Base-by-base conservation (phyloP, 2,113 vertebrate species). In the Paramisgurnus dabryanus region DNA sequence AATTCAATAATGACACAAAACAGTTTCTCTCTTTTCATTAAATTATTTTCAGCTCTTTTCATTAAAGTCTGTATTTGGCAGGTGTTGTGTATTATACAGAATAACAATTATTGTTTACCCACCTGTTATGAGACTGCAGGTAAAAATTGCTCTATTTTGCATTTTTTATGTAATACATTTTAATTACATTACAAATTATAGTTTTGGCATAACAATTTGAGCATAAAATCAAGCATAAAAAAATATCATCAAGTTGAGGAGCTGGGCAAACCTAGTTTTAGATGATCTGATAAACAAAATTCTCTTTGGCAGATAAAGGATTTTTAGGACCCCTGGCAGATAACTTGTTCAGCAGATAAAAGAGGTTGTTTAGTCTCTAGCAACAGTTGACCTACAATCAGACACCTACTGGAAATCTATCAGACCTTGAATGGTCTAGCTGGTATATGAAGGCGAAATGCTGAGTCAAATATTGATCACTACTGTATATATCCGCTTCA, bases 1-100 rank as follows among this genome's bases (percentile, higher is more conserved):
- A 49, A 70, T 67, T 40, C 70, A 74, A 43, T 60, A 17, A 70
- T 12, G 11, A 47, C 63, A 60, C 58, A 73, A 55, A 80, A 43
- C 7, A 53, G 47, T 65, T 72, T 57, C 27, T 27, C 9, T 65
- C 68, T 73, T 64, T 47, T 64, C 53, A 27, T 65, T 72, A 64
- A 58, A 49, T 67, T 22, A 34, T 13, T 79, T 63, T 50, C 27
- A 34, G 27, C 27, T 34, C 27, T 34, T 34, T 34, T 34, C 27
- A 34, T 34, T 34, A 34, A 34, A 34, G 27, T 27, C 67, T 45
- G 7, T 10, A 49, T 82, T 67, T 74, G 76, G 34, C 81, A 71
- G 17, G 34, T 6, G 0, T 47, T 74, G 55, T 72, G 60, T n/a
- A 13, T 22, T 27, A 13, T 53, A 5, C 12, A 53, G 11, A 34